Evolutionary conservation across 2,113 vertebrate species (phyloP).

Genomic region (Pollachius pollachius): DNA sequence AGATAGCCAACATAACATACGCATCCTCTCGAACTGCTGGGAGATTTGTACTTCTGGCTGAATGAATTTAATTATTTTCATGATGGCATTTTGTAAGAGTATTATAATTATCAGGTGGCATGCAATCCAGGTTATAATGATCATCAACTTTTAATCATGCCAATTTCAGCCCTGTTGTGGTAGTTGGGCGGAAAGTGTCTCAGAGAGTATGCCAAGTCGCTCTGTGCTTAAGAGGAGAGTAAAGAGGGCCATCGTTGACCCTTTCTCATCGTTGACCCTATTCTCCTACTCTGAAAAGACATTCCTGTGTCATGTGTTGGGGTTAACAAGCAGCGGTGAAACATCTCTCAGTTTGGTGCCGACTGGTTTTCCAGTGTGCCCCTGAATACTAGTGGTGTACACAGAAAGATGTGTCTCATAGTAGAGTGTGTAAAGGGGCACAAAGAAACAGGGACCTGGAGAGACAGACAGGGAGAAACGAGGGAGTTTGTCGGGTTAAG

Average conservation of each 20-base stretch:
- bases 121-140: too few relatives aligned
- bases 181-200: too few relatives aligned
- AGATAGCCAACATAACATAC: conserved; percentile 28
- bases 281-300: background rate
- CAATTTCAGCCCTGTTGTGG: too few relatives aligned
- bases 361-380: conserved; percentile 28
- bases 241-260: too few relatives aligned
- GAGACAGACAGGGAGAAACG: conserved; percentile 16
- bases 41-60: conserved; percentile 39
- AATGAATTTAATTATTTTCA: conserved; percentile 54
- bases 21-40: conserved; percentile 22
- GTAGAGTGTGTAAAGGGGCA: background rate
- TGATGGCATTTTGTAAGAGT: conserved; percentile 19
- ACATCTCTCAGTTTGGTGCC: conserved; percentile 30
- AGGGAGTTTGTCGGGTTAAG: conserved; percentile 5
- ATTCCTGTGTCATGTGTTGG: conserved; percentile 10
- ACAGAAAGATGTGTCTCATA: background rate
- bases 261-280: background rate
- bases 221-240: too few relatives aligned
- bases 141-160: too few relatives aligned
- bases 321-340: conserved; percentile 36
- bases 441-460: conserved; percentile 9
- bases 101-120: background rate
- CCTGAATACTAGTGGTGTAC: conserved; percentile 22
- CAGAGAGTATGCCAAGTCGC: too few relatives aligned